phyloP scores from a whole-genome alignment of 1,140 invertebrate species.

The Neodiprion fabricii region DNA sequence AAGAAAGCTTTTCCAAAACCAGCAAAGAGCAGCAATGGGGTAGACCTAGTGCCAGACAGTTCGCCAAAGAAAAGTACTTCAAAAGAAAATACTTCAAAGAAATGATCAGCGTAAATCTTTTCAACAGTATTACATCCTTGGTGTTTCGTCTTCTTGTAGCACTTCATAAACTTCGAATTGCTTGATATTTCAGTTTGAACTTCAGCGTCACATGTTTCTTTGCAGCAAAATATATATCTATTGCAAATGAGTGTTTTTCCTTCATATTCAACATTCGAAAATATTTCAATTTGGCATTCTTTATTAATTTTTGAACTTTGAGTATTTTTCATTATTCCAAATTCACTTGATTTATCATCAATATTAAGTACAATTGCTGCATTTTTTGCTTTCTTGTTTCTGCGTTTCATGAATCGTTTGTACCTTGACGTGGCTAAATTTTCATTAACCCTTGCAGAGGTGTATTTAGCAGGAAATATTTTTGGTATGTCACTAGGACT shows the following conservation, averaged over 20 bases:
- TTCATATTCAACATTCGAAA: neutral
- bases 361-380: too few relatives aligned
- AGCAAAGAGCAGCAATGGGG: slow-evolving; percentile 29
- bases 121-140: too few relatives aligned
- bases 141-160: too few relatives aligned
- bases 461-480: neutral
- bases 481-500: too few relatives aligned
- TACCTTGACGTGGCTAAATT: neutral
- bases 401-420: slow-evolving; percentile 6
- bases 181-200: slow-evolving; percentile 13
- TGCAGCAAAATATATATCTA: slow-evolving; percentile 9
- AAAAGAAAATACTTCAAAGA: too few relatives aligned
- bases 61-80: too few relatives aligned
- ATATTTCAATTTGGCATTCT: slow-evolving; percentile 20
- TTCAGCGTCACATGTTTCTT: slow-evolving; percentile 4
- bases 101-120: too few relatives aligned
- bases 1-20: slow-evolving; percentile 32
- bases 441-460: neutral
- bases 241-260: slow-evolving; percentile 19
- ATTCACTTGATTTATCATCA: neutral
- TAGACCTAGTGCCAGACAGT: neutral
- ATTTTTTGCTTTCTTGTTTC: neutral
- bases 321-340: neutral
- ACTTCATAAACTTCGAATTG: too few relatives aligned
- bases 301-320: slow-evolving; percentile 10